Conservation (phyloP, 2,113 vertebrate genomes). For the Clarias gariepinus region DNA sequence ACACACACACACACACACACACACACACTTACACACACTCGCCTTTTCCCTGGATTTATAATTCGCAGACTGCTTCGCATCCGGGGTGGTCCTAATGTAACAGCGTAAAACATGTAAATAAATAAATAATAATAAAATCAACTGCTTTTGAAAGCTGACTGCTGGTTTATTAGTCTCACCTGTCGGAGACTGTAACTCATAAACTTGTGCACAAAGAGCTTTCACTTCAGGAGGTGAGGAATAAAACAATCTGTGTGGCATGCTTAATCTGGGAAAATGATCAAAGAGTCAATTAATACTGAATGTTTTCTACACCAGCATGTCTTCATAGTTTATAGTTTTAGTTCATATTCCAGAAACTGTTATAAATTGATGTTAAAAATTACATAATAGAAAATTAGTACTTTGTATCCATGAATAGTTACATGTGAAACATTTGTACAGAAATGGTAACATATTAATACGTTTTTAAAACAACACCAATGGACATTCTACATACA, state of each 20-base stretch:
- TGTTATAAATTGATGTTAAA: too few relatives aligned
- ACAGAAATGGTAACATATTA: too few relatives aligned
- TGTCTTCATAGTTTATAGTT: too few relatives aligned
- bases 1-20: neutral
- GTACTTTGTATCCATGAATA: too few relatives aligned
- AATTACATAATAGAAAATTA: too few relatives aligned
- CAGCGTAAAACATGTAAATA: neutral
- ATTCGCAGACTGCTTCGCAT: neutral
- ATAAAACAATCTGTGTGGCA: neutral
- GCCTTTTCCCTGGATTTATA: neutral
- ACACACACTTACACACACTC: neutral
- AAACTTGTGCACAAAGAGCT: neutral
- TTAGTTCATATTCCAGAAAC: too few relatives aligned
- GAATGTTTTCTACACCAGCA: too few relatives aligned
- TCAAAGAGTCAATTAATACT: too few relatives aligned
- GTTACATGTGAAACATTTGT: too few relatives aligned
- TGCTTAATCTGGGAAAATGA: neutral
- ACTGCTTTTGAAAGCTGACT: neutral
- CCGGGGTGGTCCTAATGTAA: neutral
- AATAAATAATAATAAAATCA: neutral
- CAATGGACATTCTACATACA: neutral
- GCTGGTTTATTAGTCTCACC: neutral
- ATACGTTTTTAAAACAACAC: too few relatives aligned
- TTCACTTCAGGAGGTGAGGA: neutral
- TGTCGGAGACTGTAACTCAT: neutral